phyloP scores from a whole-genome alignment of 2,888 invertebrate species.

The Chrysolina haemoptera region DNA sequence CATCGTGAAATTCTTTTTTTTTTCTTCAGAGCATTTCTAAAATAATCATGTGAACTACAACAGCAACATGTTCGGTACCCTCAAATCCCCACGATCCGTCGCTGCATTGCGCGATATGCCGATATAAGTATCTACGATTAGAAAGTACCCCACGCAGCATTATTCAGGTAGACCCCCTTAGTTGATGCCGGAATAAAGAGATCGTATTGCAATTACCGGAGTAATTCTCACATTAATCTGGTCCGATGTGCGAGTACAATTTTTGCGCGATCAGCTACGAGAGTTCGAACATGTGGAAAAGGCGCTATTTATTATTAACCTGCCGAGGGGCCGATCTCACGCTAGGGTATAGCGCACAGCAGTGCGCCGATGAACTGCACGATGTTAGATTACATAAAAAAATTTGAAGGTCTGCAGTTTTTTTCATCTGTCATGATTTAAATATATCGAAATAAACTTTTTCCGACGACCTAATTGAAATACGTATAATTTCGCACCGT shows the following conservation, averaged over 20 bases:
- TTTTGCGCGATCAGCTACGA: constrained; percentile 1
- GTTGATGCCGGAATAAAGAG: constrained; percentile 14
- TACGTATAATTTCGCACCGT: no score
- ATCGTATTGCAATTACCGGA: constrained; percentile 30
- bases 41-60: no score
- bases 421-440: no score
- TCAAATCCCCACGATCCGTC: not conserved
- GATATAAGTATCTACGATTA: constrained; percentile 16
- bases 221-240: constrained; percentile 30
- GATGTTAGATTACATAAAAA: no score
- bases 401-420: no score
- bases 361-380: no score
- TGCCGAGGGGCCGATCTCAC: constrained; percentile 13
- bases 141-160: constrained; percentile 17
- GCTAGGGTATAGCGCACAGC: not conserved
- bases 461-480: no score
- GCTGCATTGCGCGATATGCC: not conserved
- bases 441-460: no score
- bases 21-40: no score
- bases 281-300: constrained; percentile 1
- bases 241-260: constrained; percentile 21
- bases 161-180: constrained; percentile 7
- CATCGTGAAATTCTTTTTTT: no score
- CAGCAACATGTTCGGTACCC: no score
- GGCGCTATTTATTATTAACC: constrained; percentile 16